A percentile compares a stretch with the other conserved stretches of the same genome.
Conservation (phyloP, 2,888 invertebrate species). For the Drosophila testacea region DNA sequence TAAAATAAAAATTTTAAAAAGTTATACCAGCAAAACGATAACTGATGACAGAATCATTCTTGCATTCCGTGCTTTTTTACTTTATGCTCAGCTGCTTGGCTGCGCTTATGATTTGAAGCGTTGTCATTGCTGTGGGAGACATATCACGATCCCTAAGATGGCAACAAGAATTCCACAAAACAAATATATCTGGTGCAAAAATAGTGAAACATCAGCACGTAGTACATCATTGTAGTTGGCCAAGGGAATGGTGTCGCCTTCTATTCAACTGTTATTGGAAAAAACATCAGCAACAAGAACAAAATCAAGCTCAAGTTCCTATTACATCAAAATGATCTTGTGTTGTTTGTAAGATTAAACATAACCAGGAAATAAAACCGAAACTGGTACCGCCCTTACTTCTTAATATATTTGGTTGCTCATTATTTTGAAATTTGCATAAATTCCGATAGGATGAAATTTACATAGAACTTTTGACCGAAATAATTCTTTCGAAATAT, state of each 20-base stretch:
- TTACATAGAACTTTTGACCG: too few species aligned
- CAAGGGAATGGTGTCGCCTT: slow-evolving; percentile 30
- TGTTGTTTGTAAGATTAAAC: too few species aligned
- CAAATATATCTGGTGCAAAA: not conserved
- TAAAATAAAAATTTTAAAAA: too few species aligned
- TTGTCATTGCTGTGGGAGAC: slow-evolving; percentile 34
- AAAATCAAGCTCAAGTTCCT: not conserved
- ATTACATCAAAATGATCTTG: not conserved
- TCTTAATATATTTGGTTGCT: too few species aligned
- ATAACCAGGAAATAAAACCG: too few species aligned
- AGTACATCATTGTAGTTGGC: slow-evolving; percentile 22
- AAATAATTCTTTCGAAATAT: too few species aligned
- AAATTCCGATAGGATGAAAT: not conserved
- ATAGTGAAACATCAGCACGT: not conserved
- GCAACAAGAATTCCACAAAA: not conserved
- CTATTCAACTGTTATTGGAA: slow-evolving; percentile 8
- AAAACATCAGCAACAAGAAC: not conserved
- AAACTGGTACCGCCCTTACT: too few species aligned
- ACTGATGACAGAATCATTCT: too few species aligned
- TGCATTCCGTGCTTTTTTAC: slow-evolving; percentile 7
- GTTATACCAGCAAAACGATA: too few species aligned
- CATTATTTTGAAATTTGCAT: too few species aligned
- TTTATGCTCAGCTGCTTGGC: slow-evolving; percentile 33
- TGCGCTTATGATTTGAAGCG: slow-evolving; percentile 37
- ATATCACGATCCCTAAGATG: not conserved